These are phyloP conservation scores for Spinus olivaceus DNA, from an alignment of 2,797 vertebrate genomes.

Conservation along the genomic window DNA sequence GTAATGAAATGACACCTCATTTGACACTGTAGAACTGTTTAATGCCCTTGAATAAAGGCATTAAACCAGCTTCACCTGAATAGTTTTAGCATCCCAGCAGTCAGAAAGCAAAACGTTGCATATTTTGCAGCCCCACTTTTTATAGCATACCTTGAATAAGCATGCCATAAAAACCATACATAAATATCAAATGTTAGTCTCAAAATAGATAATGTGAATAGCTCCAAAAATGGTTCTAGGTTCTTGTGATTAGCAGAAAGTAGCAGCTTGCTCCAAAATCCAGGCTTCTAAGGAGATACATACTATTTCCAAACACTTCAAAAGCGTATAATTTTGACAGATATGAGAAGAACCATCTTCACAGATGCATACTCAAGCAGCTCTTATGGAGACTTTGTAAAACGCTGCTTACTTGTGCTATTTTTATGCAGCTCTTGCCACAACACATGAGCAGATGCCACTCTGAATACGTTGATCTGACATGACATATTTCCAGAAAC, in stretches of 20 bases:
- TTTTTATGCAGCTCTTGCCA: neutral
- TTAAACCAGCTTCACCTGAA: neutral
- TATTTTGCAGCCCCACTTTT: neutral
- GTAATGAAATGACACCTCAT: neutral
- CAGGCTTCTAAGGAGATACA: neutral
- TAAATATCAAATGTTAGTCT: neutral
- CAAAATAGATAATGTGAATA: neutral
- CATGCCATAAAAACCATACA: neutral
- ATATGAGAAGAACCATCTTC: neutral
- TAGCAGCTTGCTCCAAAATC: neutral
- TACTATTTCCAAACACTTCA: neutral
- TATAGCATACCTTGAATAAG: neutral
- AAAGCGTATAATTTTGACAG: neutral
- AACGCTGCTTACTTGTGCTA: neutral
- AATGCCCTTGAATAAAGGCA: neutral
- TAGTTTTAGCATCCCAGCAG: neutral
- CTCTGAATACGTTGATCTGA: neutral
- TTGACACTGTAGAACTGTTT: neutral
- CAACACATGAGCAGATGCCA: neutral
- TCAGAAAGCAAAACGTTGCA: accelerated
- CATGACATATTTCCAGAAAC: neutral
- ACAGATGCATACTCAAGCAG: neutral
- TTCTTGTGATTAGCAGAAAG: neutral
- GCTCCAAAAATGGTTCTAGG: neutral
- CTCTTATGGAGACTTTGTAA: neutral